These are phyloP conservation scores for Synchiropus splendidus DNA, from an alignment of 2,113 vertebrate genomes.

Conservation along the genomic window DNA sequence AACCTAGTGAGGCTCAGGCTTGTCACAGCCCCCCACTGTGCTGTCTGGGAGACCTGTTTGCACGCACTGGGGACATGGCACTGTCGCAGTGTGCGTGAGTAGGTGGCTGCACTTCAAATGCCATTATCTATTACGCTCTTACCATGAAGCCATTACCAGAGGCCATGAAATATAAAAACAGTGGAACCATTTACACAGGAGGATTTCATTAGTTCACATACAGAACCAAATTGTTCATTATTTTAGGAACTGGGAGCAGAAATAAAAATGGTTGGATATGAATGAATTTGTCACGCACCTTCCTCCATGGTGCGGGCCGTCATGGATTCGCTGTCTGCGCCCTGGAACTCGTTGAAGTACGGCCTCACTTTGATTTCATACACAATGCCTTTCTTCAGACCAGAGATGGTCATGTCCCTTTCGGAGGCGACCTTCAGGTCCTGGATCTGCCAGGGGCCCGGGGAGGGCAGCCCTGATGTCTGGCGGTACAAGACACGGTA, in stretches of 20 bases:
- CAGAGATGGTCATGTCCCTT: slow-evolving; percentile 75
- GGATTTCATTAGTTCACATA: slow-evolving; percentile 11
- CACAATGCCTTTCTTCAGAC: slow-evolving; percentile 83
- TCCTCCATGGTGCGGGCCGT: slow-evolving; percentile 88
- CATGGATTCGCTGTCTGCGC: slow-evolving; percentile 91
- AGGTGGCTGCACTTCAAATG: slow-evolving; percentile 48
- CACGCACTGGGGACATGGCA: slow-evolving; percentile 35
- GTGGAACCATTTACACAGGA: slow-evolving; percentile 22
- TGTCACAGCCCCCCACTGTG: slow-evolving; percentile 44
- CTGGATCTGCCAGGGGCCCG: slow-evolving; percentile 77
- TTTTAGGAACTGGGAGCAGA: slow-evolving; percentile 3
- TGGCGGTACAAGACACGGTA: slow-evolving; percentile 87
- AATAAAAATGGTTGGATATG: slow-evolving; percentile 7
- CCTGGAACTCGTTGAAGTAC: slow-evolving; percentile 95
- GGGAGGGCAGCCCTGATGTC: slow-evolving; percentile 76
- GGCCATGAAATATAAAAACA: slow-evolving; percentile 27
- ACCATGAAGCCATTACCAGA: slow-evolving; percentile 30
- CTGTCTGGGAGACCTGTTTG: slow-evolving; percentile 49
- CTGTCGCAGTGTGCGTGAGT: slow-evolving; percentile 26
- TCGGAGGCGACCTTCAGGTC: slow-evolving; percentile 84
- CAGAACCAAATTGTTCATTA: slow-evolving; percentile 7
- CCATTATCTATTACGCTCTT: slow-evolving; percentile 45
- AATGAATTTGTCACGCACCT: slow-evolving; percentile 64
- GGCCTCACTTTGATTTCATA: slow-evolving; percentile 93
- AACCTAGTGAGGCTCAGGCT: slow-evolving; percentile 24